Conservation (phyloP, 2,797 vertebrate species). For the Danio jaintianensis region DNA sequence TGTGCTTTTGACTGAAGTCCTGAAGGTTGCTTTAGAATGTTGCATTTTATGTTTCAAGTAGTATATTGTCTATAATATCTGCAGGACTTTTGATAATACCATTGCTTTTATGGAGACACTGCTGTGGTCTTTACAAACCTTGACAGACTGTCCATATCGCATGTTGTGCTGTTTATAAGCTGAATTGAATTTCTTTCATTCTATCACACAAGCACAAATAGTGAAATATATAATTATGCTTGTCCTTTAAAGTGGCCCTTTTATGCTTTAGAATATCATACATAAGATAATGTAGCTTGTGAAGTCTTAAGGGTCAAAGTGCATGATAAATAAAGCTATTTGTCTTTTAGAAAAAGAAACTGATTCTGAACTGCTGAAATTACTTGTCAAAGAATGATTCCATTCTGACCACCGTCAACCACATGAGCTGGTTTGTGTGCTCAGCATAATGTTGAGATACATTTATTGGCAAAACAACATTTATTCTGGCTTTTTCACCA, state of each 20-base stretch:
- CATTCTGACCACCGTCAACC: too few relatives aligned
- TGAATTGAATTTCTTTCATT: conserved; percentile 17
- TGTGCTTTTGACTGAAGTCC: not conserved
- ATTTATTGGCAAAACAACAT: too few relatives aligned
- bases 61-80: conserved; percentile 8
- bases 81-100: not conserved
- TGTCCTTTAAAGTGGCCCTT: conserved; percentile 23
- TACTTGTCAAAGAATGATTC: too few relatives aligned
- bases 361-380: too few relatives aligned
- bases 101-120: not conserved
- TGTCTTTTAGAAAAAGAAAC: too few relatives aligned
- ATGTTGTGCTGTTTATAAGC: conserved; percentile 16
- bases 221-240: conserved; percentile 17
- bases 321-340: too few relatives aligned
- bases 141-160: conserved; percentile 15
- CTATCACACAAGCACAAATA: not conserved
- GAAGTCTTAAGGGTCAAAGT: too few relatives aligned
- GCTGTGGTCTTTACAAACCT: not conserved
- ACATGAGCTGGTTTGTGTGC: too few relatives aligned
- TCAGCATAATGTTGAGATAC: too few relatives aligned
- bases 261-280: too few relatives aligned
- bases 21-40: conserved; percentile 16
- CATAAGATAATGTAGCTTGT: too few relatives aligned
- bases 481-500: too few relatives aligned
- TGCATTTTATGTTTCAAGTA: not conserved